Percentiles rank a stretch among this genome's conserved stretches.
Evolutionary conservation across 2,888 invertebrate genomes (phyloP).

Genomic region (Lagria hirta): DNA sequence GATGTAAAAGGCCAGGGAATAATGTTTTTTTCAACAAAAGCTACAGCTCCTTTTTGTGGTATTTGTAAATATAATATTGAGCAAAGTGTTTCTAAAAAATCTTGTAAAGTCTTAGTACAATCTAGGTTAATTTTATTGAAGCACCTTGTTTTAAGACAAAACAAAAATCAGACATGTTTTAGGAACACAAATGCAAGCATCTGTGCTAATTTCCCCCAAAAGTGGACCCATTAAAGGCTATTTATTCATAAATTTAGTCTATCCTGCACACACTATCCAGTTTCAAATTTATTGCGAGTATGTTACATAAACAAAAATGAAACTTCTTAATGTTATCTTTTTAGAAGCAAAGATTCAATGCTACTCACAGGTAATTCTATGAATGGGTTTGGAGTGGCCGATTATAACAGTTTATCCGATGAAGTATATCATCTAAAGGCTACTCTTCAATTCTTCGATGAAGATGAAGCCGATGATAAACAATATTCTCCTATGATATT

Average conservation of each 20-base stretch:
- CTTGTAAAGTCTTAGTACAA: too few relatives aligned
- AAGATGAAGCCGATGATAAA: slow-evolving; percentile 32
- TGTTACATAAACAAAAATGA: slow-evolving; percentile 37
- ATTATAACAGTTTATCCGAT: slow-evolving; percentile 43
- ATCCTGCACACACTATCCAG: slow-evolving; percentile 49
- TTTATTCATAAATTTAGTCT: slow-evolving; percentile 52
- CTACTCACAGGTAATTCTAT: slow-evolving; percentile 45
- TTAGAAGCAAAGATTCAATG: slow-evolving; percentile 42
- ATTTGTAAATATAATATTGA: too few relatives aligned
- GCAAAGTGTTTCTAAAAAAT: too few relatives aligned
- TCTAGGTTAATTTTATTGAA: not conserved
- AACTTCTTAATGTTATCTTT: slow-evolving; percentile 2
- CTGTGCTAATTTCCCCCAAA: slow-evolving; percentile 53
- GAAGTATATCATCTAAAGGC: slow-evolving; percentile 43
- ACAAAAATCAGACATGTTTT: slow-evolving; percentile 23
- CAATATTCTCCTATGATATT: slow-evolving; percentile 33
- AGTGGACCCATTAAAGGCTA: slow-evolving; percentile 54
- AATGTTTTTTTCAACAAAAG: slow-evolving; percentile 59
- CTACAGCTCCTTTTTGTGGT: slow-evolving; percentile 59
- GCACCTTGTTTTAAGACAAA: not conserved
- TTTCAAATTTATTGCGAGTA: slow-evolving; percentile 58
- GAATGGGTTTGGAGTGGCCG: slow-evolving; percentile 51
- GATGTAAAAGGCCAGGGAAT: slow-evolving; percentile 55
- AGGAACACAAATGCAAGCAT: slow-evolving; percentile 59
- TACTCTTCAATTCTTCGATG: slow-evolving; percentile 44